Evolutionary conservation across 2,113 vertebrate genomes (phyloP).

Genomic region (Heptranchias perlo): DNA sequence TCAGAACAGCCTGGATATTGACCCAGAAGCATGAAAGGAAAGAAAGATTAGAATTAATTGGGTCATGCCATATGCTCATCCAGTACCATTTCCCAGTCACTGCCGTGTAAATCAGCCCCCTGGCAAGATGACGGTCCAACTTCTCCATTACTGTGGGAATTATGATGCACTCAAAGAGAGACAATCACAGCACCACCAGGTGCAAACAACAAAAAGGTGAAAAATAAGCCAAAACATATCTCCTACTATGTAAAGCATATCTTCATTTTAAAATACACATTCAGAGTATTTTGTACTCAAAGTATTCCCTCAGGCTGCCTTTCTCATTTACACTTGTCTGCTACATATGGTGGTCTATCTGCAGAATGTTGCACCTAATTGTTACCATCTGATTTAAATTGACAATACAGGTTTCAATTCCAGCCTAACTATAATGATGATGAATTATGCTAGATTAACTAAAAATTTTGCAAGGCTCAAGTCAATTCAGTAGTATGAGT

Average conservation of each 20-base stretch:
- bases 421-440: neutral
- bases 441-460: neutral
- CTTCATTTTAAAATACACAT: too few species aligned
- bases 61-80: too few species aligned
- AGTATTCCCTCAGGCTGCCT: neutral
- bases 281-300: neutral
- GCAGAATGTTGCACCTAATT: neutral
- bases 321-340: neutral
- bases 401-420: neutral
- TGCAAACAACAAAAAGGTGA: neutral
- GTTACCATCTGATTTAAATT: neutral
- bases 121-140: neutral
- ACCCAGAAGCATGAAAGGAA: neutral
- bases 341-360: neutral
- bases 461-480: neutral
- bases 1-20: neutral
- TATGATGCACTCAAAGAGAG: neutral
- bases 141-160: neutral
- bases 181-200: neutral
- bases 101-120: neutral
- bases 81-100: neutral
- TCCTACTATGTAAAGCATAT: too few species aligned
- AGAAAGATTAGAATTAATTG: too few species aligned
- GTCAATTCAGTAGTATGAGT: neutral
- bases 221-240: neutral